Evolutionary conservation across 1,140 invertebrate genomes (phyloP).

Genomic region (Sesamia nonagrioides): DNA sequence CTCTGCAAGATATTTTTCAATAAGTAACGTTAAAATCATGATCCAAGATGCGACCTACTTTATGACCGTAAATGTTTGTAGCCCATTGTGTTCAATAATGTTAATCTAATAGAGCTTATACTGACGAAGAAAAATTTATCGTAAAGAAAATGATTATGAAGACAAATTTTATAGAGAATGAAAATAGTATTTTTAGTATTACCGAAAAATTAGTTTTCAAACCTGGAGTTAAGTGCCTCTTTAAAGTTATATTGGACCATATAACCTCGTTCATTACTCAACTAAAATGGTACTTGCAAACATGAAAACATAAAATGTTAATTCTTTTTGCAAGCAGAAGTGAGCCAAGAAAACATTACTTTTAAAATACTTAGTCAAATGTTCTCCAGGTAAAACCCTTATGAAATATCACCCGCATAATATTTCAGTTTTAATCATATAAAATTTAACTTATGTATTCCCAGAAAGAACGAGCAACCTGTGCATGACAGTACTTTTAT

Average conservation of each 20-base stretch:
- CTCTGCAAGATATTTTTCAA: too few species aligned
- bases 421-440: conserved; percentile 36
- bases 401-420: conserved; percentile 41
- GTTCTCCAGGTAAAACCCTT: not conserved
- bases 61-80: too few species aligned
- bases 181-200: not conserved
- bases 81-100: too few species aligned
- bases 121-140: too few species aligned
- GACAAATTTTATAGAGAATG: too few species aligned
- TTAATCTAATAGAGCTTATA: too few species aligned
- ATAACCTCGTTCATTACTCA: not conserved
- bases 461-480: conserved; percentile 29
- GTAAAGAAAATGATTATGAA: too few species aligned
- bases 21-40: too few species aligned
- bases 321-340: not conserved
- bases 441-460: conserved; percentile 41
- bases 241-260: too few species aligned
- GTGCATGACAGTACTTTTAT: conserved; percentile 44
- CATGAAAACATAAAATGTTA: not conserved
- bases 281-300: not conserved
- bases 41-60: too few species aligned
- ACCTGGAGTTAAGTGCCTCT: not conserved
- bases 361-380: conserved; percentile 19
- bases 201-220: not conserved
- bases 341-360: not conserved